Conservation (phyloP, 2,888 invertebrate species). For the Ormyrus thymus region DNA sequence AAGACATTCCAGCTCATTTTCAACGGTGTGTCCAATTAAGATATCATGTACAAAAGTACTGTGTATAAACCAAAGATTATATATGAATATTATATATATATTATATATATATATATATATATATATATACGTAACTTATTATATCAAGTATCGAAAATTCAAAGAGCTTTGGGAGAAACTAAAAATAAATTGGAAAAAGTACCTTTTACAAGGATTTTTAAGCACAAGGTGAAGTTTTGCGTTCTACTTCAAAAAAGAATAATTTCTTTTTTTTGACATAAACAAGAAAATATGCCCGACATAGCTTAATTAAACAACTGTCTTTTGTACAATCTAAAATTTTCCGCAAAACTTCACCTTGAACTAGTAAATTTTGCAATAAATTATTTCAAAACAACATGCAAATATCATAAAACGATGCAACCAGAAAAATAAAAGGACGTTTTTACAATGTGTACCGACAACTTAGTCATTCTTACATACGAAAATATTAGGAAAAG, state of each 20-base stretch:
- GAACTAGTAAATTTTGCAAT: no score
- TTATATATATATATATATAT: no score
- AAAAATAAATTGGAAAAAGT: slow-evolving; percentile 19
- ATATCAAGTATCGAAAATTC: slow-evolving; percentile 39
- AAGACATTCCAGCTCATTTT: slow-evolving; percentile 45
- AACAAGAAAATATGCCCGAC: no score
- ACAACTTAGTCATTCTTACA: neutral
- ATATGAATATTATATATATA: slow-evolving; percentile 23
- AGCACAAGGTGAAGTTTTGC: no score
- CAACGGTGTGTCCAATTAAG: slow-evolving; percentile 44
- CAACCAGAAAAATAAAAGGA: neutral
- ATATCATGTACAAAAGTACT: slow-evolving; percentile 55
- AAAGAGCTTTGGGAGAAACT: slow-evolving; percentile 40
- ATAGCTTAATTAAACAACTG: no score
- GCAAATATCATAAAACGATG: no score
- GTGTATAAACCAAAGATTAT: slow-evolving; percentile 53
- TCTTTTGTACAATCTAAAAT: no score
- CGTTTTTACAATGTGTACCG: slow-evolving; percentile 13
- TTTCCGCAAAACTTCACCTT: no score
- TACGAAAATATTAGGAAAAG: neutral
- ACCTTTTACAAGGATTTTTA: slow-evolving; percentile 24
- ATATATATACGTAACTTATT: slow-evolving; percentile 42
- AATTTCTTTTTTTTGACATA: no score
- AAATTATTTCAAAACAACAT: no score
- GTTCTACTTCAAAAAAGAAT: no score